Base-by-base conservation (phyloP, 2,113 vertebrate genomes). In the Conger conger region DNA sequence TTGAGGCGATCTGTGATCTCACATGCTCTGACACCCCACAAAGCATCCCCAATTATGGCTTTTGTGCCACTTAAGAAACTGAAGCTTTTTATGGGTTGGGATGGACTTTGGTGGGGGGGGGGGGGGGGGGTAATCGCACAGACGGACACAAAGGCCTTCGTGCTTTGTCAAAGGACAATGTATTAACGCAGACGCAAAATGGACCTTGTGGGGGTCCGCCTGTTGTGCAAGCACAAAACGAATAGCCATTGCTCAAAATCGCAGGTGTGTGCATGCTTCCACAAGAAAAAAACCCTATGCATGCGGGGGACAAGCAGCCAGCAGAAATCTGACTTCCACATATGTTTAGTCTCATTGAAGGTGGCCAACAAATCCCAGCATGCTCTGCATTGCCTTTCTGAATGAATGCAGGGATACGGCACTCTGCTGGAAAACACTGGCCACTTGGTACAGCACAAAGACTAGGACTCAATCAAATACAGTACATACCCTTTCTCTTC, bases 61-160 rank as follows among this genome's bases (percentile, higher is more conserved):
- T 99, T 98, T 98, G 97, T 97, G 96, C 96, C 97, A 96, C 97
- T 98, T 97, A 96, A 97, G 97, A 96, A 97, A 97, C 94, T 96
- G 97, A 98, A 97, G 96, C 96, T 96, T 97, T 99, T 96, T 94
- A 90, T 90, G 93, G 87, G 60, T 33, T 17, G 42, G 0, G 85
- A 23, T 33, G 86, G 88, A 83, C 33, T 63, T 8, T 27, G 30
- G 73, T 40, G 95, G 90, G 87, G 92, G 91, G 38, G 85, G 50
- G 84, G 79, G 76, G 53, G 18, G 90, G 94, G 95, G 94, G 95
- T 95, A 98, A 98, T 96, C 95, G 96, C 89, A 91, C 68, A 91
- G 91, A 94, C 91, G 93, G 95, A 95, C 91, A 94, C 92, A 96
- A 94, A 94, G 94, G 94, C 89, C 91, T 91, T 90, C 88, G 92